Base-by-base conservation (phyloP, 2,888 invertebrate species). In the Agrochola lychnidis region DNA sequence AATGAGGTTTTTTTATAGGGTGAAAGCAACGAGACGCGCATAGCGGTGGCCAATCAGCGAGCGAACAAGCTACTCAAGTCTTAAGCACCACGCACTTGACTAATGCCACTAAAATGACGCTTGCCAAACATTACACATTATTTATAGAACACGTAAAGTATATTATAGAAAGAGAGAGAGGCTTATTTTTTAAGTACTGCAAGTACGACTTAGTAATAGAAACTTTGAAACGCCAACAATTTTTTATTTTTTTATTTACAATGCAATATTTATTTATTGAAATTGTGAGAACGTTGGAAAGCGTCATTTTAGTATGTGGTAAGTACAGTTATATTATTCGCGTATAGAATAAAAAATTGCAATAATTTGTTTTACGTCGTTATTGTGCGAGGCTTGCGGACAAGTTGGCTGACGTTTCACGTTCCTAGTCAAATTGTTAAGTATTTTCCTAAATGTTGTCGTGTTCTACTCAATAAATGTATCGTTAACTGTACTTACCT, bases 21-120 rank as follows among this genome's bases (percentile, higher is more conserved):
- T 91, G 98, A 98, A 93, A 98, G 98, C 93, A 99, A 99, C 97
- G 98, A 98, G 96, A 98, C 98, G 79, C 98, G 99, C 96, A 98
- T 99, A 97, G 98, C 98, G 91, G 98, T 98, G 93, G 99, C 99
- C 90, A 99, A 99, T 96, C 98, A 98, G 94, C 97, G 99, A 91
- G 98, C 99, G 93, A 98, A 98, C 97, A 98, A 99, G 94, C 98
- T 99, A 89, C 98, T 98, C 95, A 98, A 98, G 97, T 98, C 97
- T 86, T 97, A 97, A 97, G 88, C 91, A 82, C 75, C 61, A 71
- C 69, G 77, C 72, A 76, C 78, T 70, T 73, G 51, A 69, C 45
- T 69, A 74, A 63, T 76, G 68, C 70, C 79, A 80, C 67, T 81
- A 74, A 84, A 82, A 87, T 84, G 87, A 87, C 88, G 83, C 85